A percentile compares a stretch with the other conserved stretches of the same genome.
Evolutionary conservation across 37 sponge, comb jelly and placozoan species (phyloP).

Genomic region (Aphrocallistes beatrix): DNA sequence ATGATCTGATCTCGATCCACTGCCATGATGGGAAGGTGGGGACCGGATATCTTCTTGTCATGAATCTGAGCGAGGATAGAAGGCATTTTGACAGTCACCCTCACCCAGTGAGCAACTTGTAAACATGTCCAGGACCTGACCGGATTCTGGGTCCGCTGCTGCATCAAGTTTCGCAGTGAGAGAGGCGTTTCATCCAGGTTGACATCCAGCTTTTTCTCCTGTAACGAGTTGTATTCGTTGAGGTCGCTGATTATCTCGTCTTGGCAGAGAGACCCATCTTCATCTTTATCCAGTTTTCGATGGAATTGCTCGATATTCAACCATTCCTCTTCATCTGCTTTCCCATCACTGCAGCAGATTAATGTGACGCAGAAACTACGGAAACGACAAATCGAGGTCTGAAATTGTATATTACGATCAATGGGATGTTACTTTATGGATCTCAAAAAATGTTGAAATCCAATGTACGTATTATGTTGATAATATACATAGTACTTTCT

Average conservation of each 20-base stretch:
- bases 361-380: too few relatives aligned
- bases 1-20: not conserved
- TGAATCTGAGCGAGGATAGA: not conserved
- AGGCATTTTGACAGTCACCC: constrained; percentile 1
- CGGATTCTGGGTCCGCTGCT: not conserved
- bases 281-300: not conserved
- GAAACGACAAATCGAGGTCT: too few relatives aligned
- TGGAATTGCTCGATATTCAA: not conserved
- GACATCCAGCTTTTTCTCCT: not conserved
- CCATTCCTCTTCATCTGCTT: not conserved
- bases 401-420: too few relatives aligned
- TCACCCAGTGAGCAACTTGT: not conserved
- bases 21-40: not conserved
- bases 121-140: not conserved
- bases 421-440: too few relatives aligned
- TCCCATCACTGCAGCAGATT: too few relatives aligned
- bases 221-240: not conserved
- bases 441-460: too few relatives aligned
- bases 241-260: not conserved
- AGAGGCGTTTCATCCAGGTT: not conserved
- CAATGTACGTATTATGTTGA: too few relatives aligned
- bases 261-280: not conserved
- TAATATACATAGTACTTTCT: too few relatives aligned
- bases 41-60: not conserved
- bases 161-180: not conserved